phyloP scores from a whole-genome alignment of 1,140 invertebrate species.

The Aphelenchoides fujianensis region DNA sequence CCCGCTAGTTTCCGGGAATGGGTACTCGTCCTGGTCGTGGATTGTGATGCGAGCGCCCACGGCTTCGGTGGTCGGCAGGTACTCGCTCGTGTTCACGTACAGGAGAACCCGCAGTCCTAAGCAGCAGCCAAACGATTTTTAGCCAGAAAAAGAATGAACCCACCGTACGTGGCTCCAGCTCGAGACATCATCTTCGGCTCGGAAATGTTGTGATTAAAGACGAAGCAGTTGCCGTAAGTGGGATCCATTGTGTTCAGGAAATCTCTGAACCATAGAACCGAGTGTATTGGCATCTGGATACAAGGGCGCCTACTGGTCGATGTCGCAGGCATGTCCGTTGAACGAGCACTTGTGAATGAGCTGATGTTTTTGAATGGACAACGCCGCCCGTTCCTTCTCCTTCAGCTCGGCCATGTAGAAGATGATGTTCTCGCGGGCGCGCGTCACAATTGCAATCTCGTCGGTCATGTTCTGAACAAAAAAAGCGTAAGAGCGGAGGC shows the following conservation, averaged over 20 bases:
- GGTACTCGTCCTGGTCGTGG: conserved; percentile 54
- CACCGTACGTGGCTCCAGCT: conserved; percentile 54
- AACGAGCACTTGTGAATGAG: conserved; percentile 56
- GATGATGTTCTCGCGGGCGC: conserved; percentile 56
- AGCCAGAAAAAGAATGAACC: background rate
- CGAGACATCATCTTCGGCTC: conserved; percentile 44
- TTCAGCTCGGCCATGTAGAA: conserved; percentile 53
- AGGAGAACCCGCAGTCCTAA: conserved; percentile 43
- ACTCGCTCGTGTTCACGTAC: conserved; percentile 53
- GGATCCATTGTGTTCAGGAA: conserved; percentile 44
- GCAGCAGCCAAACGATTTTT: background rate
- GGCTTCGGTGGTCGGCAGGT: conserved; percentile 52
- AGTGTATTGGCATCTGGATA: background rate
- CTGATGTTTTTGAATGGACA: conserved; percentile 51
- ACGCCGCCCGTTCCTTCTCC: conserved; percentile 34
- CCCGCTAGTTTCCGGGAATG: conserved; percentile 39
- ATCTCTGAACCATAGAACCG: conserved; percentile 36
- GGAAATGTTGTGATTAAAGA: conserved; percentile 49
- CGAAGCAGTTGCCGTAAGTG: conserved; percentile 50
- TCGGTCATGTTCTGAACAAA: conserved; percentile 53
- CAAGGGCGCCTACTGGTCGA: conserved; percentile 42
- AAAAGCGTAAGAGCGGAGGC: background rate
- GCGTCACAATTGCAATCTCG: conserved; percentile 55
- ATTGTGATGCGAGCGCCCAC: conserved; percentile 51
- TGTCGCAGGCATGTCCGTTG: conserved; percentile 54